A percentile compares a stretch with the other conserved stretches of the same genome.
phyloP scores from a whole-genome alignment of 2,888 invertebrate species.

The Diaprepes abbreviatus region DNA sequence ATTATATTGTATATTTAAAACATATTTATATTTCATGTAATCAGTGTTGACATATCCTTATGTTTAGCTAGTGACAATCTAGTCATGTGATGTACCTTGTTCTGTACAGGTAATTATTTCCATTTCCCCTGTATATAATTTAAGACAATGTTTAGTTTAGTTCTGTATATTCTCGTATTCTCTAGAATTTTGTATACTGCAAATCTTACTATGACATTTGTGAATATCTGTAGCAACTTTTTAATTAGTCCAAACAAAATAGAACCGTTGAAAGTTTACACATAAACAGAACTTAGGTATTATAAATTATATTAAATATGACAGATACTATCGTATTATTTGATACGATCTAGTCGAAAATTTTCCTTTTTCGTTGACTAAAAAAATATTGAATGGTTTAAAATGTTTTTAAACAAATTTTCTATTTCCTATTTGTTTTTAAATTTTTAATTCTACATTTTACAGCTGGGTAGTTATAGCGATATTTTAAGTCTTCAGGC shows the following conservation, averaged over 20 bases:
- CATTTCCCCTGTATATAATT: slow-evolving; percentile 12
- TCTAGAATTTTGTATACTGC: slow-evolving; percentile 9
- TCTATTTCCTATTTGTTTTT: no score
- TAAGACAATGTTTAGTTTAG: background rate
- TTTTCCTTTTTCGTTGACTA: no score
- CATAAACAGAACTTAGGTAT: slow-evolving; percentile 10
- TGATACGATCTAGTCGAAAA: no score
- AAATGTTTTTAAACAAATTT: no score
- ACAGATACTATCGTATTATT: no score
- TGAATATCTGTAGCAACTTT: background rate
- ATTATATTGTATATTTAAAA: slow-evolving; percentile 17
- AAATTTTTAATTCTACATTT: no score
- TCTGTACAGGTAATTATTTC: slow-evolving; percentile 1
- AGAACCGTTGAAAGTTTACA: background rate
- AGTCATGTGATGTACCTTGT: slow-evolving; percentile 61
- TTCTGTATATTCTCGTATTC: slow-evolving; percentile 5
- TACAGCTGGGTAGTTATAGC: no score
- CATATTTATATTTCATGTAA: slow-evolving; percentile 45
- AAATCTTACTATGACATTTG: background rate
- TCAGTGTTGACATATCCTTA: slow-evolving; percentile 62
- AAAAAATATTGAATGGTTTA: no score
- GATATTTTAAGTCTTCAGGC: no score
- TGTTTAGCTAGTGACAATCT: slow-evolving; percentile 66
- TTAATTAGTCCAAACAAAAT: background rate
- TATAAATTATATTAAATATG: no score